Conservation (phyloP, 2,888 invertebrate genomes). For the Spodoptera picta region DNA sequence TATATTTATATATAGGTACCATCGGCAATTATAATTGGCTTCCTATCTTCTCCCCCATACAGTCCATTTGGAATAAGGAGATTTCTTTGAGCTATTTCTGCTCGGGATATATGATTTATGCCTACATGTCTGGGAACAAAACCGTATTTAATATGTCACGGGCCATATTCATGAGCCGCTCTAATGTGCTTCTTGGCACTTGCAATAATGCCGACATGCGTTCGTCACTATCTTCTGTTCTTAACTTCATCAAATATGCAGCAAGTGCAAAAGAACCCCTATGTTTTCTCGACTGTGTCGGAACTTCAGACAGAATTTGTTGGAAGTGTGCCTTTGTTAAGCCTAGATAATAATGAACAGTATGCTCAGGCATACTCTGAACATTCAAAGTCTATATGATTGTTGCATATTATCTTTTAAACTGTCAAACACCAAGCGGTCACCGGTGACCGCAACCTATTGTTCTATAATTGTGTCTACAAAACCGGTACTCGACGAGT, state of each 20-base stretch:
- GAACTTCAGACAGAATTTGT: constrained; percentile 2
- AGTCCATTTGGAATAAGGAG: constrained; percentile 11
- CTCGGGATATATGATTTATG: constrained; percentile 11
- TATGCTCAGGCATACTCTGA: constrained; percentile 11
- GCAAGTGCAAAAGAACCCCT: constrained; percentile 12
- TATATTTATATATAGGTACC: constrained; percentile 1
- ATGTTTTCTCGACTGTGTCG: neutral
- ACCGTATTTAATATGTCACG: constrained; percentile 14
- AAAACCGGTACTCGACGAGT: too few relatives aligned
- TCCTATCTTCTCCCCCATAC: constrained; percentile 10
- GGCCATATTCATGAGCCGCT: constrained; percentile 19
- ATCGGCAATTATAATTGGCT: constrained; percentile 9
- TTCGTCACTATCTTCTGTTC: constrained; percentile 21
- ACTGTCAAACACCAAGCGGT: too few relatives aligned
- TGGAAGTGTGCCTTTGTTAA: neutral
- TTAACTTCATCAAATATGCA: constrained; percentile 16
- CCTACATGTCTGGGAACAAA: constrained; percentile 6
- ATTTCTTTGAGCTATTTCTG: constrained; percentile 22
- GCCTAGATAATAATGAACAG: constrained; percentile 12
- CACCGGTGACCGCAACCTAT: too few relatives aligned
- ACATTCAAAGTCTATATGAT: constrained; percentile 13
- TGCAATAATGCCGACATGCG: constrained; percentile 22
- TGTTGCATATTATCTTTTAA: constrained; percentile 13
- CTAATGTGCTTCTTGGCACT: constrained; percentile 21
- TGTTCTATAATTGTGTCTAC: too few relatives aligned